Conservation (phyloP, 2,113 vertebrate genomes). For the Menidia beryllina region DNA sequence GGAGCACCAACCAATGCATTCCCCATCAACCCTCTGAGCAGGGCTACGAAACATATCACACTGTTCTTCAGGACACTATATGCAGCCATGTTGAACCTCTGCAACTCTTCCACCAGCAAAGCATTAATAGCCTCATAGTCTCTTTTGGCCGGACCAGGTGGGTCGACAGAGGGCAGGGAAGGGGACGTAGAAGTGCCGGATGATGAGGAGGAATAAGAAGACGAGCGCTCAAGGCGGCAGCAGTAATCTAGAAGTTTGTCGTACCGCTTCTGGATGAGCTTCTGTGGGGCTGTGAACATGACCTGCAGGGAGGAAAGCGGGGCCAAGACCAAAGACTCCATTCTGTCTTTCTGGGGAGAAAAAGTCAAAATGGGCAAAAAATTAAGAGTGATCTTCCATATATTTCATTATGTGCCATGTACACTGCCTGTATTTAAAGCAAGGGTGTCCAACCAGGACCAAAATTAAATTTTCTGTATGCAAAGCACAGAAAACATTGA, state of each 20-base stretch:
- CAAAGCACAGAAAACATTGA: too few species aligned
- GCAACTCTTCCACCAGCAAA: constrained; percentile 92
- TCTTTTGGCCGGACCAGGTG: constrained; percentile 83
- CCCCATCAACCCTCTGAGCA: constrained; percentile 82
- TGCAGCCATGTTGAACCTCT: constrained; percentile 89
- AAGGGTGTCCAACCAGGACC: too few species aligned
- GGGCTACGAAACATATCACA: constrained; percentile 81
- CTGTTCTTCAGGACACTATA: constrained; percentile 86
- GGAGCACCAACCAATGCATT: constrained; percentile 70
- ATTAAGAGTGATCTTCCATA: constrained; percentile 1
- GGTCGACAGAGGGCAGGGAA: constrained; percentile 74
- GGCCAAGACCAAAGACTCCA: constrained; percentile 85
- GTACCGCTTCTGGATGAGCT: constrained; percentile 98
- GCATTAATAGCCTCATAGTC: constrained; percentile 95
- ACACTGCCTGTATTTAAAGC: too few species aligned
- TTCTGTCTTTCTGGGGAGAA: constrained; percentile 80
- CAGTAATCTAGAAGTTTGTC: constrained; percentile 96
- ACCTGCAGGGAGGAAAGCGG: constrained; percentile 88
- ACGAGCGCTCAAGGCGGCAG: constrained; percentile 85
- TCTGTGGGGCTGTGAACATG: constrained; percentile 93
- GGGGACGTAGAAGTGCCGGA: constrained; percentile 53
- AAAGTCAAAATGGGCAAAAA: constrained; percentile 6
- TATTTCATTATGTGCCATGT: too few species aligned
- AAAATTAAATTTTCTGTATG: too few species aligned
- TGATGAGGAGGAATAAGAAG: constrained; percentile 63